Base-by-base conservation (phyloP, 2,888 invertebrate genomes). In the Pandemis corylana region DNA sequence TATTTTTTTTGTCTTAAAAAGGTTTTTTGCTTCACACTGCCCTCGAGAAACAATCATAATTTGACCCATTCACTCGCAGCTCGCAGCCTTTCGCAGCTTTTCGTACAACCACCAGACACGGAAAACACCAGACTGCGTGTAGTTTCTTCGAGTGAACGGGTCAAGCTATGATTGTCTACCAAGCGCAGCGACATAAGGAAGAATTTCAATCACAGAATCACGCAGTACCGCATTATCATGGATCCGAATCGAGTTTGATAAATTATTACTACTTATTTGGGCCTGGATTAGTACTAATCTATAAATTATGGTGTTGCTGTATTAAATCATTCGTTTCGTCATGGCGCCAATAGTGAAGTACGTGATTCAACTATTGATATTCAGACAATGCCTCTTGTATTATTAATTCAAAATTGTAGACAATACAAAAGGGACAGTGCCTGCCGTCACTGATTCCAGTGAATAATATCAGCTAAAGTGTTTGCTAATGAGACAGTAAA, bases 321-420 rank as follows among this genome's bases (percentile, higher is more conserved):
- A 15, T 15, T 63, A 64, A 42, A 62, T 44, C 20, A 64, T 41
- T 64, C 64, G 20, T 64, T 41, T 64, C 15, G 20, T 20, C 64
- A 44, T n/a, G 62, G 62, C 66, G 36, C 9, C n/a, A 36, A 20
- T 51, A 28, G 51, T 49, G 15, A n/a, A 51, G 28, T 66, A 66
- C 66, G 66, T 66, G 66, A 10, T 41, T 53, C 9, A 13, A 66
- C 51, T 49, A 41, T 15, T 13, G 36, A 62, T 51, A 62, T 61
- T 15, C 53, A 66, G 7, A 66, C 66, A 70, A 64, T 64, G 53
- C 7, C 42, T n/a, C 10, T 41, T 28, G 53, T 41, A 67, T 62
- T 62, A 49, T 62, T 66, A 65, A 71, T 56, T 41, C 15, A 72
- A 13, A 41, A n/a, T 49, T 61, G 65, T 49, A 62, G 41, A 66